Evolutionary conservation across 2,113 vertebrate genomes (phyloP).

Genomic region (Ptilorrhoa leucosticta): DNA sequence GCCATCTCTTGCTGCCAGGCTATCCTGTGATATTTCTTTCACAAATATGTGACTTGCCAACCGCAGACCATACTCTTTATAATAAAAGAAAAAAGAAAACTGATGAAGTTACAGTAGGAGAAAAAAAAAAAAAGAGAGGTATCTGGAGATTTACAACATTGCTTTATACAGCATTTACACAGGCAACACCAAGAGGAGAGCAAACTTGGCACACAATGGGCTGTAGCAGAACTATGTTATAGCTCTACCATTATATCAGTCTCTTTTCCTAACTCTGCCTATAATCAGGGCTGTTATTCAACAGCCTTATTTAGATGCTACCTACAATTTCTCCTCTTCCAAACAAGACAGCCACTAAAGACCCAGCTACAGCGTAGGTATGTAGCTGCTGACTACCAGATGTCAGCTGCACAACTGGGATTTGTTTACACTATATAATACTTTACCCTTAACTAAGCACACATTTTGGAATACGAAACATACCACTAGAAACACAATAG

Average conservation of each 20-base stretch:
- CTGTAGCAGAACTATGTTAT: not conserved
- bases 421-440: not conserved
- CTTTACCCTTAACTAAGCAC: not conserved
- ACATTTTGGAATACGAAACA: not conserved
- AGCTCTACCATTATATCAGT: not conserved
- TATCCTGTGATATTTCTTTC: slow-evolving; percentile 99
- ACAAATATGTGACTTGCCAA: slow-evolving; percentile 99
- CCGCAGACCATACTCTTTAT: slow-evolving; percentile 93
- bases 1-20: slow-evolving; percentile 95
- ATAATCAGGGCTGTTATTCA: not conserved
- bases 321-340: not conserved
- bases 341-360: not conserved
- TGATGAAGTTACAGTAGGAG: not conserved
- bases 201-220: not conserved
- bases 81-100: not conserved
- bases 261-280: not conserved
- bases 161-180: not conserved
- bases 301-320: not conserved
- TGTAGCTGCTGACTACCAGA: not conserved
- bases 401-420: not conserved
- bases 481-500: not conserved
- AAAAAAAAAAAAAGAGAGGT: slow-evolving; percentile 2
- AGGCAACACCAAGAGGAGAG: not conserved
- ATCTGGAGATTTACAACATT: not conserved
- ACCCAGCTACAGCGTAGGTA: not conserved